Evolutionary conservation across 2,888 invertebrate species (phyloP).

Genomic region (Polyploca ridens): DNA sequence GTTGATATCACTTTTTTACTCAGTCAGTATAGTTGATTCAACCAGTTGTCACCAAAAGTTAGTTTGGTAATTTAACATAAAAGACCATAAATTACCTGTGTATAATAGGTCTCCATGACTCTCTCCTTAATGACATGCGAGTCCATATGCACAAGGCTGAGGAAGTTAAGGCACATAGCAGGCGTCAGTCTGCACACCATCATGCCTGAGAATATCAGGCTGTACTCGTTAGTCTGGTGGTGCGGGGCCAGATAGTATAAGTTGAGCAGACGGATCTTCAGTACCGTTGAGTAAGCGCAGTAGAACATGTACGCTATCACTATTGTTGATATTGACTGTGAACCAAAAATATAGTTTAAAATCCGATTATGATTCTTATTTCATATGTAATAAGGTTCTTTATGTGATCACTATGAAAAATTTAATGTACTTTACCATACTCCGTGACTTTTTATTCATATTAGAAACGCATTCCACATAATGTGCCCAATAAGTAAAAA

Average conservation of each 20-base stretch:
- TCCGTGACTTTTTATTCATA: too few species aligned
- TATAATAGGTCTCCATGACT: slow-evolving; percentile 96
- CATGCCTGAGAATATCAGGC: slow-evolving; percentile 99
- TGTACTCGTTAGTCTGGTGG: slow-evolving; percentile 99
- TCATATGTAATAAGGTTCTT: too few species aligned
- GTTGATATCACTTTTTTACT: too few species aligned
- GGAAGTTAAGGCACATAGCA: slow-evolving; percentile 98
- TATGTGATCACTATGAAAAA: too few species aligned
- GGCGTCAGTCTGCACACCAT: slow-evolving; percentile 98
- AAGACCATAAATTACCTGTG: slow-evolving; percentile 94
- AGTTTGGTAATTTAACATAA: too few species aligned
- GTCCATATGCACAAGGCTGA: slow-evolving; percentile 99
- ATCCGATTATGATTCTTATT: too few species aligned
- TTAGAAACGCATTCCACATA: too few species aligned
- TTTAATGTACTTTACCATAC: too few species aligned
- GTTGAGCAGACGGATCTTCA: slow-evolving; percentile 97
- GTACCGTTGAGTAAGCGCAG: slow-evolving; percentile 98
- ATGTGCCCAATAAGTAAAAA: too few species aligned
- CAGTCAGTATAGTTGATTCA: not conserved
- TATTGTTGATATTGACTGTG: slow-evolving; percentile 93
- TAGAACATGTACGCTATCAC: slow-evolving; percentile 98
- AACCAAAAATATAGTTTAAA: slow-evolving; percentile 15
- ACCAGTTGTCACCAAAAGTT: not conserved
- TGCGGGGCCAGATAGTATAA: slow-evolving; percentile 98
- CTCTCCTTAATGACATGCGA: slow-evolving; percentile 94